Base-by-base conservation (phyloP, 2,113 vertebrate genomes). In the Tinamus guttatus region DNA sequence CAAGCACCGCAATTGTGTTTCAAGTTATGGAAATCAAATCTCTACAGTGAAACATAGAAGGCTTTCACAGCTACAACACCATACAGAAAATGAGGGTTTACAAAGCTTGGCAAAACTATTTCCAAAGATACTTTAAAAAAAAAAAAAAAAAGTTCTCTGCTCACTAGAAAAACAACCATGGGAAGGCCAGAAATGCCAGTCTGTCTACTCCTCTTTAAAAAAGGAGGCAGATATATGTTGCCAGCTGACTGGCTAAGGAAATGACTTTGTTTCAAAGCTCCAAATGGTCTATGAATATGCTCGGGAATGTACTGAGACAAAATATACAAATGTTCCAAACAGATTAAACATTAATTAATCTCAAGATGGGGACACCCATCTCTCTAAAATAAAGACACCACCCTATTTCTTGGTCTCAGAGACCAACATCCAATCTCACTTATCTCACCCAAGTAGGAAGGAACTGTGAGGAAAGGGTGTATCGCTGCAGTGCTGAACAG, bases 391-490 rank as follows among this genome's bases (percentile, higher is more conserved):
- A 94, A 91, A 85, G 81, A 32, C 84, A 89, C 88, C 93, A 77
- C 92, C 88, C 77, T 77, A 70, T 41, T 85, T 91, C 52, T 86
- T 93, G 58, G 52, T 73, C 38, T 83, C 82, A 83, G 51, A 47
- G 22, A 49, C 58, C 64, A 47, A 41, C 49, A 89, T 80, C 64
- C 81, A 96, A 2, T 8, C 25, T 68, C 76, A 89, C 81, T 97
- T 97, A 96, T 93, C 96, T 95, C 81, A 78, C 4, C 20, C 77
- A 67, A 81, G 69, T 54, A 92, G 94, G 94, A 96, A 97, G 88
- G 91, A 97, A 89, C 75, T 81, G 28, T 30, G 36, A 96, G 91
- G 88, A 70, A 96, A 96, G 93, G 95, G 94, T 90, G 96, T 95
- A 92, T 92, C 21, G 0, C 64, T 83, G 73, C 45, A 69, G 54